Evolutionary conservation across 1,140 invertebrate genomes (phyloP), one percentile per base, ranked within the genome.

Genomic region (Chrysoperla carnea): DNA sequence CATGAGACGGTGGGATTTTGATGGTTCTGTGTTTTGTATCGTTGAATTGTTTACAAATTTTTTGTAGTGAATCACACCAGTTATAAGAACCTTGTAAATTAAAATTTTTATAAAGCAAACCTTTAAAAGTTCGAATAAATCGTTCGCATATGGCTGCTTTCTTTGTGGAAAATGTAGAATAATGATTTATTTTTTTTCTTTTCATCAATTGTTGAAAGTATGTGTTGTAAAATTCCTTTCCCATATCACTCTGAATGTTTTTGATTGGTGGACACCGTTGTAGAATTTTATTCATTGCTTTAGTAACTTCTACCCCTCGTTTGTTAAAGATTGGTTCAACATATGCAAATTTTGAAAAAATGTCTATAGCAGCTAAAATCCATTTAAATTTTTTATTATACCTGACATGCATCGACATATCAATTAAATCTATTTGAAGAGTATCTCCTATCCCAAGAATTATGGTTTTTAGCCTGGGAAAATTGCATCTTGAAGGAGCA

Each of bases 111-210:
- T 47, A 65, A 51, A 67, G 54, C 46, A 45, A 53, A 17, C 43
- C 46, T 55, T 63, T 65, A 17, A 67, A 43, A 8, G 59, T 63
- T 14, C 56, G 46, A 52, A 63, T 61, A 27, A 63, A 63, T 23
- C 64, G 44, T 53, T 66, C 60, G 17, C 56, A 49, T 38, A 65
- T 53, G 2, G 54, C 48, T 17, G 60, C 56, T 57, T 66, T 66
- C 13, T 54, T 51, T 23, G 52, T 47, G 42, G 44, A 54, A 39
- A 54, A 56, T n/a, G 53, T 60, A n/a, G 49, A 49, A 44, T 57
- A 60, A 23, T 54, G 48, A 46, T 53, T 52, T 29, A 58, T 50
- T 12, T 55, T 48, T 48, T 55, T 48, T 39, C 48, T 48, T 48
- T 52, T 43, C 47, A 61, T 54, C 31, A 62, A 40, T 6, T 36